Evolutionary conservation across 2,797 vertebrate genomes (phyloP), one percentile per base, ranked within the genome.

Genomic region (Syngnathus acus): DNA sequence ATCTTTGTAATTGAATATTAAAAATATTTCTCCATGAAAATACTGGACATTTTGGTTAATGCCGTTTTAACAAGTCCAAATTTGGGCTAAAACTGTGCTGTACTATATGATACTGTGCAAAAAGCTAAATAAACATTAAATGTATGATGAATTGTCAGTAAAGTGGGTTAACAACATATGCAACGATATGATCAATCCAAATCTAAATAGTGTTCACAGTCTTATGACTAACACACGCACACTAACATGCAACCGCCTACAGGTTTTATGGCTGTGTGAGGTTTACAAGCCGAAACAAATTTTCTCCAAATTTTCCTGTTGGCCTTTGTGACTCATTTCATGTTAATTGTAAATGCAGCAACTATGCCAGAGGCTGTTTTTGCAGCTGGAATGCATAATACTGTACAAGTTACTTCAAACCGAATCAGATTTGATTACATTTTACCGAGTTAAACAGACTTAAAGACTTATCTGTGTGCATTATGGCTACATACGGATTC

Each of bases 201-300:
- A 71, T 80, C 71, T 74, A 80, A 86, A 83, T 54, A 83, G 60
- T 78, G 69, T 62, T 5, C 65, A 68, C 75, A 73, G 71, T 53
- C 60, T 86, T 88, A 82, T 74, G 84, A 86, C 81, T 82, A 19
- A 78, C 60, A 45, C 9, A 60, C 13, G 19, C 47, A 48, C 47
- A 48, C 47, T 5, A 3, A 19, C 47, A 48, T 16, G 6, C 47
- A 48, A 67, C 82, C 70, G 70, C 72, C 70, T 26, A 1, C 38
- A 47, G 48, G 75, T 89, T 51, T 88, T 87, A 88, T 89, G 77
- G 68, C 77, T 32, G 51, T 43, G 3, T 79, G 83, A 32, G 71
- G 87, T 89, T 88, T 85, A 79, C 77, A 78, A 77, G 86, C 10
- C 26, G 70, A 74, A 37, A 9, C 40, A 60, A 51, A 21, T 48